phyloP scores from a whole-genome alignment of 2,888 invertebrate species.

The Gisinianus flammeolus region DNA sequence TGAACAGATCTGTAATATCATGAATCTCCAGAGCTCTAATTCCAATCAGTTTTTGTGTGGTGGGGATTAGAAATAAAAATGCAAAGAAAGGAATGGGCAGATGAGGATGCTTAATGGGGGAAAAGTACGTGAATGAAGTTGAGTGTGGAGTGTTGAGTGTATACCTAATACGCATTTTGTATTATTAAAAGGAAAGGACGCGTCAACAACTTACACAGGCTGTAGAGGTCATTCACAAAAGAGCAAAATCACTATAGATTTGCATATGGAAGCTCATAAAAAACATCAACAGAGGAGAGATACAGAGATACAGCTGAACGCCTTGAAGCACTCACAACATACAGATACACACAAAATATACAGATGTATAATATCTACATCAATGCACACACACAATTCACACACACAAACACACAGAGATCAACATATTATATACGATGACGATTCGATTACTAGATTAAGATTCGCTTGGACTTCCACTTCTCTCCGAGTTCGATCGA shows the following conservation, averaged over 20 bases:
- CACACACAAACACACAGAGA: not conserved
- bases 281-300: conserved; percentile 46
- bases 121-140: not conserved
- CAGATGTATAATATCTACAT: not conserved
- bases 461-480: not conserved
- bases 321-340: conserved; percentile 28
- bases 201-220: conserved; percentile 45
- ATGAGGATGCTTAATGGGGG: not conserved
- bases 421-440: not conserved
- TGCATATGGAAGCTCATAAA: conserved; percentile 49
- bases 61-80: too few species aligned
- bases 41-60: too few species aligned
- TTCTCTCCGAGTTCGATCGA: not conserved
- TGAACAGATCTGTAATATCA: too few species aligned
- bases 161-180: not conserved
- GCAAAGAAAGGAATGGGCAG: not conserved
- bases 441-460: not conserved
- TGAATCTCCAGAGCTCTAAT: too few species aligned
- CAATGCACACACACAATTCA: conserved; percentile 1
- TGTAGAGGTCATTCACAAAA: conserved; percentile 57
- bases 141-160: not conserved
- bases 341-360: not conserved
- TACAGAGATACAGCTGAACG: conserved; percentile 35
- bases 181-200: conserved; percentile 28
- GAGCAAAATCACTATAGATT: conserved; percentile 50